phyloP scores from a whole-genome alignment of 2,888 invertebrate genomes.

The Arenicola marina region DNA sequence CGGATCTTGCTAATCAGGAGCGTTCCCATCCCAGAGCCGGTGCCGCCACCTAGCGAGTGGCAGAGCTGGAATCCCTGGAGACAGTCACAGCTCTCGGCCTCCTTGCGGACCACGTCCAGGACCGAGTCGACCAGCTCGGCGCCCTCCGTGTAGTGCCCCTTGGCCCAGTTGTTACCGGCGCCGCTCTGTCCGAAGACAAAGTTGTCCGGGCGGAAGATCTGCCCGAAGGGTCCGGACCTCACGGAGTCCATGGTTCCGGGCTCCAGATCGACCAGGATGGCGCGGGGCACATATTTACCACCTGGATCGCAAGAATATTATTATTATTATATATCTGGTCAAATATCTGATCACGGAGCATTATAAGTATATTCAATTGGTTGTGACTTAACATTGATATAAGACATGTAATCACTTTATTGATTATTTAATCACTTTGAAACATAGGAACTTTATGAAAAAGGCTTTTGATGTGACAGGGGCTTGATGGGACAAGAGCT shows the following conservation, averaged over 20 bases:
- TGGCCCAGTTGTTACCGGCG: slow-evolving; percentile 85
- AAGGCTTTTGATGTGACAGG: no score
- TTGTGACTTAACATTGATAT: no score
- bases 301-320: no score
- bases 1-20: slow-evolving; percentile 93
- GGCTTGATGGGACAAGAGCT: no score
- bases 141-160: slow-evolving; percentile 70
- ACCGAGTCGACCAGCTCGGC: slow-evolving; percentile 59
- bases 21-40: slow-evolving; percentile 85
- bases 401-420: no score
- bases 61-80: slow-evolving; percentile 69
- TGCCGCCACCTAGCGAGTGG: slow-evolving; percentile 81
- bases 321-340: no score
- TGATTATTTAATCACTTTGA: no score
- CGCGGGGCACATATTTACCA: slow-evolving; percentile 91
- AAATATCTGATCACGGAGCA: no score
- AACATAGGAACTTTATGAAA: no score
- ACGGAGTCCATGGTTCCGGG: slow-evolving; percentile 98
- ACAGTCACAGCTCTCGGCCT: slow-evolving; percentile 64
- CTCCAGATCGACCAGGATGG: slow-evolving; percentile 90
- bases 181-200: slow-evolving; percentile 77
- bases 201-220: slow-evolving; percentile 93
- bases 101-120: slow-evolving; percentile 57
- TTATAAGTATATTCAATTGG: no score
- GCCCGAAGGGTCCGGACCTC: slow-evolving; percentile 89